These are phyloP conservation scores for Lacerta agilis DNA, from an alignment of 2,797 vertebrate species.

Conservation along the genomic window DNA sequence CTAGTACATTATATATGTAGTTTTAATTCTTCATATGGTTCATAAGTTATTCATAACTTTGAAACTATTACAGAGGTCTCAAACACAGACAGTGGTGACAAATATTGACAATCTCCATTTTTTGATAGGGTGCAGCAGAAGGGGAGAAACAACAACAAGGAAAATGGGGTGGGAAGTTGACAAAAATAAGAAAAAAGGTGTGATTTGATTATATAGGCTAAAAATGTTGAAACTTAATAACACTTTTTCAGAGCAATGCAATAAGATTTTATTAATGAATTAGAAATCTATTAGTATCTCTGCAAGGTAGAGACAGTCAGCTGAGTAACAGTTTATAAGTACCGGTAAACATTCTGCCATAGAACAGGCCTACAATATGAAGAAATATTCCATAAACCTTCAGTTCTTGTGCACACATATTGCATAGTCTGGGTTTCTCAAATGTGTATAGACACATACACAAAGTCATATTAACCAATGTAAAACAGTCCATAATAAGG, in stretches of 20 bases:
- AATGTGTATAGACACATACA: neutral
- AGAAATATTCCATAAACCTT: slow-evolving; percentile 34
- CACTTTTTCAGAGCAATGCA: neutral
- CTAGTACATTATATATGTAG: neutral
- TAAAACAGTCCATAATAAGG: slow-evolving; percentile 4
- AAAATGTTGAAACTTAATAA: too few relatives aligned
- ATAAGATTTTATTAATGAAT: slow-evolving; percentile 2
- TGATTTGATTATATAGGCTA: too few relatives aligned
- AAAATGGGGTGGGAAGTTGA: too few relatives aligned
- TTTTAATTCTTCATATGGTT: neutral
- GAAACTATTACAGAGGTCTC: slow-evolving; percentile 35
- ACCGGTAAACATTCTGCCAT: neutral
- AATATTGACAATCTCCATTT: slow-evolving; percentile 27
- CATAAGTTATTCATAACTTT: slow-evolving; percentile 4
- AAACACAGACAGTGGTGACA: slow-evolving; percentile 30
- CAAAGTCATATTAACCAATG: slow-evolving; percentile 7
- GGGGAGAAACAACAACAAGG: too few relatives aligned
- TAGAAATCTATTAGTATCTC: neutral
- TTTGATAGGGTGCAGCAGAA: too few relatives aligned
- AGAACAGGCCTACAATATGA: slow-evolving; percentile 14
- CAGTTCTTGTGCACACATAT: slow-evolving; percentile 12
- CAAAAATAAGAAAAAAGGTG: too few relatives aligned
- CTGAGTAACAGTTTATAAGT: neutral
- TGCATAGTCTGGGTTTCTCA: neutral
- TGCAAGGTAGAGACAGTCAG: neutral